Evolutionary conservation across 2,888 invertebrate genomes (phyloP).

Genomic region (Schrankia costaestrigalis): DNA sequence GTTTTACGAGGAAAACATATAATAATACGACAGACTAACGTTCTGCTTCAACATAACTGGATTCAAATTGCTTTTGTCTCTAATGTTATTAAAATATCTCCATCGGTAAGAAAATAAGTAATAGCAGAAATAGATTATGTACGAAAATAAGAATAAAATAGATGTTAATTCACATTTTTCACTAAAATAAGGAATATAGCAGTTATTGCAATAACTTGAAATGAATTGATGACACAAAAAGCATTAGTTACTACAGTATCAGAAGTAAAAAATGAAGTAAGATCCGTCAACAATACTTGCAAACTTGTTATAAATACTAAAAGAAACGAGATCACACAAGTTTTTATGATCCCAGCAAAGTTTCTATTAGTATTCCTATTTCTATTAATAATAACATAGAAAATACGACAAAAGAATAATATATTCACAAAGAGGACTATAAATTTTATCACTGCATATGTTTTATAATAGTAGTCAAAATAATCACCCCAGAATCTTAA

Average conservation of each 20-base stretch:
- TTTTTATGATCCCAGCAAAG: slow-evolving; percentile 22
- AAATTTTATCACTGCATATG: slow-evolving; percentile 46
- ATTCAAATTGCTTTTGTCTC: too few species aligned
- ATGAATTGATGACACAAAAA: slow-evolving; percentile 33
- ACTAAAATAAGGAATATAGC: slow-evolving; percentile 29
- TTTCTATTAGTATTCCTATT: slow-evolving; percentile 9
- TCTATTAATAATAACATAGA: slow-evolving; percentile 39
- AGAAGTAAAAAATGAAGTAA: slow-evolving; percentile 21
- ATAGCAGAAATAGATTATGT: too few species aligned
- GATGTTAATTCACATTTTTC: slow-evolving; percentile 7
- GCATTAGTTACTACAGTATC: background rate
- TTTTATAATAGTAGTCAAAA: slow-evolving; percentile 28
- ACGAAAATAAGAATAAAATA: too few species aligned
- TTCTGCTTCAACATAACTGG: too few species aligned
- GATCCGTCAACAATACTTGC: slow-evolving; percentile 51
- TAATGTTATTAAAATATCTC: too few species aligned
- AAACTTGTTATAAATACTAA: slow-evolving; percentile 50
- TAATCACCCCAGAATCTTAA: background rate
- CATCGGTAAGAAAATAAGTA: too few species aligned
- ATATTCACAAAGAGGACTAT: slow-evolving; percentile 43
- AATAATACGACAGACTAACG: too few species aligned
- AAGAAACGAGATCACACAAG: slow-evolving; percentile 41
- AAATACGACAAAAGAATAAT: slow-evolving; percentile 47
- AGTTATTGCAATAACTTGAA: slow-evolving; percentile 30
- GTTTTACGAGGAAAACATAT: too few species aligned